phyloP scores from a whole-genome alignment of 2,888 invertebrate genomes.

The Nemoura dubitans region DNA sequence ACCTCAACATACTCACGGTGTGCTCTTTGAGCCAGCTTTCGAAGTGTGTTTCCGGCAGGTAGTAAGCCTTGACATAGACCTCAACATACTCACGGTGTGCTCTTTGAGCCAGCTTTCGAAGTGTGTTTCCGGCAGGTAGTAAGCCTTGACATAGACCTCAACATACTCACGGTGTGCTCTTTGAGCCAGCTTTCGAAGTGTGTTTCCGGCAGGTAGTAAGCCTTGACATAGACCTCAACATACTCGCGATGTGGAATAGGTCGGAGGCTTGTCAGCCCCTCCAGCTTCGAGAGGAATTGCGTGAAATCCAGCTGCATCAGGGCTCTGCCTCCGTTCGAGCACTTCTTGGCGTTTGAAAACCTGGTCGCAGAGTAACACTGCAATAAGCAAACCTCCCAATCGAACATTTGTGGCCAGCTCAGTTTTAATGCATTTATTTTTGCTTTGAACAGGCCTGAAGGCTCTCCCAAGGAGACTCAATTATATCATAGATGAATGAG shows the following conservation, averaged over 20 bases:
- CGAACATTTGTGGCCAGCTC: too few relatives aligned
- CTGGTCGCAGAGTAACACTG: conserved; percentile 57
- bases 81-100: too few relatives aligned
- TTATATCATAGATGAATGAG: too few relatives aligned
- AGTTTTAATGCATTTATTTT: too few relatives aligned
- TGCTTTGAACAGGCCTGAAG: too few relatives aligned
- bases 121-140: too few relatives aligned
- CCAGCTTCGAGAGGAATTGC: conserved; percentile 90
- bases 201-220: conserved; percentile 91
- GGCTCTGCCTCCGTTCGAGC: conserved; percentile 94
- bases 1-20: too few relatives aligned
- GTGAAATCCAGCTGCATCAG: conserved; percentile 98
- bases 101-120: background rate
- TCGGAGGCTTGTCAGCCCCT: conserved; percentile 82
- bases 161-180: conserved; percentile 78
- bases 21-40: background rate
- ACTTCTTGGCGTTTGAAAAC: conserved; percentile 90
- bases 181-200: conserved; percentile 89
- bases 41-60: too few relatives aligned
- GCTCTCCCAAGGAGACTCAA: too few relatives aligned
- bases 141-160: too few relatives aligned
- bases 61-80: too few relatives aligned
- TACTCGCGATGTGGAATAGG: conserved; percentile 89
- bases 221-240: conserved; percentile 95
- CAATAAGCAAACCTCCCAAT: too few relatives aligned